phyloP scores from a whole-genome alignment of 2,888 invertebrate species.

The Pandemis corylana region DNA sequence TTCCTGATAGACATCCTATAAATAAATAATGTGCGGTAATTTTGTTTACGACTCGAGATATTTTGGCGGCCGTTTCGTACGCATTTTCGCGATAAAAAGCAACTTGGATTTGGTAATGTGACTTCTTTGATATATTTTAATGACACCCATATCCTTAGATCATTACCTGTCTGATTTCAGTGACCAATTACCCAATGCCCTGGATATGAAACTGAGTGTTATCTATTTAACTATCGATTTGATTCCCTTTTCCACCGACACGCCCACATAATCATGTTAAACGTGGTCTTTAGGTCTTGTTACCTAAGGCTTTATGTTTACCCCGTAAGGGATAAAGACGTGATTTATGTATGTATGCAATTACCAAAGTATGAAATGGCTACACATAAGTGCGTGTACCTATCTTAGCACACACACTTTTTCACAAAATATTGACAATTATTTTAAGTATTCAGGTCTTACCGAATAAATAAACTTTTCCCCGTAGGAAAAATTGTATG shows the following conservation, averaged over 20 bases:
- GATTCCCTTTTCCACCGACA: too few species aligned
- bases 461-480: not conserved
- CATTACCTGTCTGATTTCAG: not conserved
- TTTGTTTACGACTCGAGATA: not conserved
- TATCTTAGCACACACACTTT: not conserved
- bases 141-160: not conserved
- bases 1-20: conserved; percentile 20
- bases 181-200: not conserved
- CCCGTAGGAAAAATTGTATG: not conserved
- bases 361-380: not conserved
- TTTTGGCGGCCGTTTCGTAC: not conserved
- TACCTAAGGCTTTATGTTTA: too few species aligned
- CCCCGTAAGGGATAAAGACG: too few species aligned
- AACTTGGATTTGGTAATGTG: not conserved
- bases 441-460: not conserved
- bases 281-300: too few species aligned
- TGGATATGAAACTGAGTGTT: not conserved
- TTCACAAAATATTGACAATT: not conserved
- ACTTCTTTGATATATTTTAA: not conserved
- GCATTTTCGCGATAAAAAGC: not conserved
- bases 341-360: not conserved
- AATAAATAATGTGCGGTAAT: conserved; percentile 16
- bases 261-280: too few species aligned
- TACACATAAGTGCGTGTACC: too few species aligned
- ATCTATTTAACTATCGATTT: not conserved